Evolutionary conservation across 1,140 invertebrate genomes (phyloP).

Genomic region (Polypedilum vanderplanki): DNA sequence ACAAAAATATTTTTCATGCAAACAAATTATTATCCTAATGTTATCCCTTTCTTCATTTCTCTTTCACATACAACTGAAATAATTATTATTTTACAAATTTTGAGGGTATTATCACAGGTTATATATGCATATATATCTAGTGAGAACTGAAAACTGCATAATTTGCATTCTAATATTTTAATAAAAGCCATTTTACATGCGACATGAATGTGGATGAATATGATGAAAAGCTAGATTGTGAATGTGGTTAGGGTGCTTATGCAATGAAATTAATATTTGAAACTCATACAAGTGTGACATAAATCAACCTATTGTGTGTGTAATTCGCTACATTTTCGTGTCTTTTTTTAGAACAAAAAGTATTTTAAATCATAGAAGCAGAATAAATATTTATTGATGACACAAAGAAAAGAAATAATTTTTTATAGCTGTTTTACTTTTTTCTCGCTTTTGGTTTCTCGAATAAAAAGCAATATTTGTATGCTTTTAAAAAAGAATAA

Average conservation of each 20-base stretch:
- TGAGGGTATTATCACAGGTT: not conserved
- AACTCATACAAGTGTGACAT: too few relatives aligned
- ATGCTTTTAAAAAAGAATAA: too few relatives aligned
- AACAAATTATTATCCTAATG: not conserved
- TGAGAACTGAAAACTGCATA: conserved; percentile 13
- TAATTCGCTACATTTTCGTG: too few relatives aligned
- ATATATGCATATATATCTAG: not conserved
- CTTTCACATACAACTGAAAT: too few relatives aligned
- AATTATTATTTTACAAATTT: not conserved
- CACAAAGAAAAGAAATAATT: not conserved
- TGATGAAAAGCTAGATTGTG: not conserved
- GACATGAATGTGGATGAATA: not conserved
- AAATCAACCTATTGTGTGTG: too few relatives aligned
- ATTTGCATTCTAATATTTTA: not conserved
- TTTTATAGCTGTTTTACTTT: conserved; percentile 14
- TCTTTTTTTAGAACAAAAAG: too few relatives aligned
- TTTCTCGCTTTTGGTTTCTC: not conserved
- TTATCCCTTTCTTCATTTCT: not conserved
- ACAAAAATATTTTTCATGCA: not conserved
- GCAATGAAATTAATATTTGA: too few relatives aligned
- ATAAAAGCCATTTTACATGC: not conserved
- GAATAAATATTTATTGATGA: too few relatives aligned
- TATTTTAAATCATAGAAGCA: too few relatives aligned
- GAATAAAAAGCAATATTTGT: too few relatives aligned
- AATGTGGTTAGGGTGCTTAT: too few relatives aligned